Evolutionary conservation across 2,113 vertebrate species (phyloP), one percentile per base, ranked within the genome.

Genomic region (Syngnathus typhle): DNA sequence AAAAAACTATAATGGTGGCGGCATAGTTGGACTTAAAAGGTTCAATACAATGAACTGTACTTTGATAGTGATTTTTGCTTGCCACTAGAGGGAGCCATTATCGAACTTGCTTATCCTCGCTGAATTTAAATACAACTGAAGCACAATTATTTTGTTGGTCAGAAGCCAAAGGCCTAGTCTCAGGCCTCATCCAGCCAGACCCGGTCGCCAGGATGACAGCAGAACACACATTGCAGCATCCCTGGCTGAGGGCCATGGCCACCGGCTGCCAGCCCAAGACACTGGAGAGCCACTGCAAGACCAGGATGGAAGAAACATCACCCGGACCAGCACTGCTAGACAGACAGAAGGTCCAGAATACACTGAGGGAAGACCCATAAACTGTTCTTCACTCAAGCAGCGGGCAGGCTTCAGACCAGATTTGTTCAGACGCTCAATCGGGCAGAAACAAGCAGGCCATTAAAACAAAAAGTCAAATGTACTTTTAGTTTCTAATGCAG

Each of bases 121-220:
- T 60, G 32, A 60, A 36, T 1, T 5, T 23, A 32, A 56, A 56
- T 56, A 56, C 55, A 36, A 36, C 5, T 36, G 27, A 58, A 58
- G 6, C 8, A 38, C 41, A 36, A 27, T 64, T 46, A 46, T 18
- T 32, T 6, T 71, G 19, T 36, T 61, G 2, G 7, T 60, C 64
- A 93, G 92, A 87, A 63, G 95, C 93, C 78, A 98, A 92, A 93
- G 90, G 89, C 75, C 90, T 99, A 60, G 92, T 98, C 71, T 90
- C 82, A 76, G 92, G 89, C 78, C 87, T 99, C 72, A 82, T 99
- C 82, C 91, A 94, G 82, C 88, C 93, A 8, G 92, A 98, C 60
- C 93, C 94, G 19, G 86, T 86, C 56, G 88, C 91, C 69, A 92
- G 96, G 64, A 91, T 94, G 78, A 95, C 94, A 0, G 94, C 96